Evolutionary conservation across 2,113 vertebrate species (phyloP), one percentile per base, ranked within the genome.

Genomic region (Cyanoderma ruficeps): DNA sequence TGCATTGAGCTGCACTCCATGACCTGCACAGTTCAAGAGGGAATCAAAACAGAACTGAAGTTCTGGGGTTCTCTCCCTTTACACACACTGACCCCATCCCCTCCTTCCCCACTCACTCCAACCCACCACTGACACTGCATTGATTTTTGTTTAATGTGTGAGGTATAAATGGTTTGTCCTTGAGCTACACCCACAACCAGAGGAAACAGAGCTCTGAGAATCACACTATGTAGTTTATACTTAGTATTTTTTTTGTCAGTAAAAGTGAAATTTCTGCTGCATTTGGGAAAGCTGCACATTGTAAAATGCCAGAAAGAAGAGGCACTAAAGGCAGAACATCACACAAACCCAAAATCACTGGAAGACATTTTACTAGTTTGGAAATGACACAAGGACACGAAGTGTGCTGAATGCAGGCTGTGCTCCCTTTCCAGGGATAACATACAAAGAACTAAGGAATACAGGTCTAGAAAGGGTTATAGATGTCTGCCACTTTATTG

Each of bases 31-130:
- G 30, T 55, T 9, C 42, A 49, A 15, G 1, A 4, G 30, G n/a
- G 15, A 91, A 83, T 57, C 70, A 11, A 3, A 46, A 1, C 21
- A 71, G 28, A 75, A 42, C 28, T 28, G 35, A 42, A 71, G 20
- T 35, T 75, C 18, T 18, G 53, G 57, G 19, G 16, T 9, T 39
- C 47, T 39, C 39, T 63, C 37, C 30, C 10, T 83, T 74, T 30
- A 80, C 76, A 71, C 1, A 23, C 75, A 63, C 0, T 55, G 39
- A 60, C 10, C 8, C 22, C 0, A 0, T 21, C 11, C 14, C 9
- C 41, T 82, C 15, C 50, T 23, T 75, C 19, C 31, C 31, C 15
- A 11, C 33, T 55, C 49, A 61, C 31, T 55, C 68, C 64, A 71
- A 30, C 8, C 27, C 57, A 76, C 15, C 68, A 44, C 67, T 61